Conservation (phyloP, 2,888 invertebrate species). For the Ectropis crepuscularia region DNA sequence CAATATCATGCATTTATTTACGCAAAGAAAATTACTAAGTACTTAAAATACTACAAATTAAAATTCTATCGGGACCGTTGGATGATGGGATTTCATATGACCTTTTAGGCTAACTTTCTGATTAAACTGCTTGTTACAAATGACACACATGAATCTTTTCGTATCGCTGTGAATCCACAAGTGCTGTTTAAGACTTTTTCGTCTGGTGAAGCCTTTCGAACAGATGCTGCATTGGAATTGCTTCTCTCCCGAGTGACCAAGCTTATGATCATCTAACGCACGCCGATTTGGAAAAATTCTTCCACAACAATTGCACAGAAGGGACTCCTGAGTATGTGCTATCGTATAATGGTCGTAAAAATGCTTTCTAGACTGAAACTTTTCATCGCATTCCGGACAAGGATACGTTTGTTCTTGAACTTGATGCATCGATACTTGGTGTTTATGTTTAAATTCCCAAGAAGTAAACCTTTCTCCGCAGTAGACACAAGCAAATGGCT, state of each 20-base stretch:
- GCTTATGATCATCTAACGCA: constrained; percentile 68
- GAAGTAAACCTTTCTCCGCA: constrained; percentile 72
- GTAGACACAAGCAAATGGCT: constrained; percentile 62
- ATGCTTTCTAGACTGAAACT: constrained; percentile 56
- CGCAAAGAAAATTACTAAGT: constrained; percentile 10
- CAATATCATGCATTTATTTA: constrained; percentile 42
- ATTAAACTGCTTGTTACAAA: constrained; percentile 70
- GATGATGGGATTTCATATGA: constrained; percentile 51
- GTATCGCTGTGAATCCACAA: constrained; percentile 73
- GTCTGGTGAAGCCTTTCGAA: constrained; percentile 77
- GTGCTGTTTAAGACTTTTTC: constrained; percentile 71
- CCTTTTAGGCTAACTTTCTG: constrained; percentile 71
- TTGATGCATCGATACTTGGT: constrained; percentile 60
- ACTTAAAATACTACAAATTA: constrained; percentile 6
- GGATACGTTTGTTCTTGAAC: constrained; percentile 54
- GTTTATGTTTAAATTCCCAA: constrained; percentile 69
- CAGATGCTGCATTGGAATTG: constrained; percentile 74
- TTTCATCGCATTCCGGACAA: constrained; percentile 65
- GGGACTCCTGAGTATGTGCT: constrained; percentile 63
- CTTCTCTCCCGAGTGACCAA: constrained; percentile 80
- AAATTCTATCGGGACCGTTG: constrained; percentile 21
- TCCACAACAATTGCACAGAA: constrained; percentile 64
- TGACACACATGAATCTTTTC: constrained; percentile 64
- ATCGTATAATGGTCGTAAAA: constrained; percentile 69
- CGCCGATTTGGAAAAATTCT: constrained; percentile 60